phyloP scores from a whole-genome alignment of 1,140 invertebrate species.

The Drosophila ercepeae region DNA sequence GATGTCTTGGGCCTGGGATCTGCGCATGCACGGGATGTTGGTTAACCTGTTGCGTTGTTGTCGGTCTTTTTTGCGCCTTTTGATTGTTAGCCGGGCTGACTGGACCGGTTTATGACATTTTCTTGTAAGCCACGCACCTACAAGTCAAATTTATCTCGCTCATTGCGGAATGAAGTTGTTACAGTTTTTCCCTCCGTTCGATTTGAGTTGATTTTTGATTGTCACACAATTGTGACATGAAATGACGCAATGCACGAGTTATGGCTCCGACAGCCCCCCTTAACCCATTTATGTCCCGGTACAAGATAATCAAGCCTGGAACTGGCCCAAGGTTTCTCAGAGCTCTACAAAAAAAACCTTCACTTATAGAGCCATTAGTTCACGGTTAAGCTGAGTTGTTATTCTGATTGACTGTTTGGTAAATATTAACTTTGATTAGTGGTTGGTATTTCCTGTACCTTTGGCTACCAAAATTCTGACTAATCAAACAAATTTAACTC shows the following conservation, averaged over 20 bases:
- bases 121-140: conserved; percentile 78
- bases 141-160: conserved; percentile 78
- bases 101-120: conserved; percentile 75
- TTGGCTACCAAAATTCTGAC: background rate
- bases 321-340: background rate
- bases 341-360: too few species aligned
- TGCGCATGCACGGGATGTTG: conserved; percentile 54
- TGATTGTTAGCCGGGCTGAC: conserved; percentile 33
- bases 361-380: background rate
- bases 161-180: conserved; percentile 77
- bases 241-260: conserved; percentile 70
- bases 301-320: conserved; percentile 28
- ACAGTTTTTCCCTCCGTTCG: conserved; percentile 59
- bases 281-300: conserved; percentile 2
- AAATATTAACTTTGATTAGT: background rate
- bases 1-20: conserved; percentile 28
- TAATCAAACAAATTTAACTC: background rate
- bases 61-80: conserved; percentile 67
- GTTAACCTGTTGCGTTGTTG: conserved; percentile 78
- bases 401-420: background rate
- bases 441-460: background rate
- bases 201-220: conserved; percentile 70
- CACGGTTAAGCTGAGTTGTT: background rate
- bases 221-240: conserved; percentile 74
- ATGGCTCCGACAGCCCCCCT: conserved; percentile 1